These are phyloP conservation scores for Notodonta dromedarius DNA, from an alignment of 2,888 invertebrate species.

Conservation along the genomic window DNA sequence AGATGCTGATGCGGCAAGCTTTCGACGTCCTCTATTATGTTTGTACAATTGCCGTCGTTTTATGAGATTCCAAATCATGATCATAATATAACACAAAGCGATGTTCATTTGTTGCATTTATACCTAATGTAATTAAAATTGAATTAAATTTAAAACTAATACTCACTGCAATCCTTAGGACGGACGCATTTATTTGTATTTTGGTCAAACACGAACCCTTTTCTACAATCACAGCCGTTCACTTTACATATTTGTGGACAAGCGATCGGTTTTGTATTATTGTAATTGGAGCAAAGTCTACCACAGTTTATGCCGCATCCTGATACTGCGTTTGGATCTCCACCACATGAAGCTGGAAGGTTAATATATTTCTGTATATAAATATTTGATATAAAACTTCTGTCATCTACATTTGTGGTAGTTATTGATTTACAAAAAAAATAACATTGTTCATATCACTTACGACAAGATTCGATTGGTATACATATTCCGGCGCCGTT, in stretches of 20 bases:
- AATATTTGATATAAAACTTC: too few relatives aligned
- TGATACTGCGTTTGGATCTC: conserved; percentile 35
- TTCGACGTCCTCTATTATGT: too few relatives aligned
- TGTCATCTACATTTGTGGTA: too few relatives aligned
- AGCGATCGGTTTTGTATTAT: conserved; percentile 6
- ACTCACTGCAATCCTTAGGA: conserved; percentile 24
- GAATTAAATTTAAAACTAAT: neutral
- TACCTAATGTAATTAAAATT: too few relatives aligned
- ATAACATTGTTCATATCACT: conserved; percentile 12
- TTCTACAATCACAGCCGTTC: conserved; percentile 29
- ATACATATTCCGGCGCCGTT: conserved; percentile 40
- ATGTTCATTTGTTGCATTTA: too few relatives aligned
- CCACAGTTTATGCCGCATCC: conserved; percentile 41
- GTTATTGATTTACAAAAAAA: too few relatives aligned
- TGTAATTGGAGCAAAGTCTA: conserved; percentile 26
- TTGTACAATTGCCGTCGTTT: too few relatives aligned
- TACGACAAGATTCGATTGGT: conserved; percentile 38
- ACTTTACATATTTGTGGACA: conserved; percentile 19
- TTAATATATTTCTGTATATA: neutral
- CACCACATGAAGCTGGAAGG: conserved; percentile 36
- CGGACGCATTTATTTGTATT: conserved; percentile 22
- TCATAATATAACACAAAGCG: too few relatives aligned
- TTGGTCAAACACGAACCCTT: conserved; percentile 23
- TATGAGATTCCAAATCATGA: too few relatives aligned
- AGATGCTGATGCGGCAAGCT: too few relatives aligned